Evolutionary conservation across 64 coral and sea anemone species (phyloP).

Genomic region (Pachyseris speciosa): DNA sequence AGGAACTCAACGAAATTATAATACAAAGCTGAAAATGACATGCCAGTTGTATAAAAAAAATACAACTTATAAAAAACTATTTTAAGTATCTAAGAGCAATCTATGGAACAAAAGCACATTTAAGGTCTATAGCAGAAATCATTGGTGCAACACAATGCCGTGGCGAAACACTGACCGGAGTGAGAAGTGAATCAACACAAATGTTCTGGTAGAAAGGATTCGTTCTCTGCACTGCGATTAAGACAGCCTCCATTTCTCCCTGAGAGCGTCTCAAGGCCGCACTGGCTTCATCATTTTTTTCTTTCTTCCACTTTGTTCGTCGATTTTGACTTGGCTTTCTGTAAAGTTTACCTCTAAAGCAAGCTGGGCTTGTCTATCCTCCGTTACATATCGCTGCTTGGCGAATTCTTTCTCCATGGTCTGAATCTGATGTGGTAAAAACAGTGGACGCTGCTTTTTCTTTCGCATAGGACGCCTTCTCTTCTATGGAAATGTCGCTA

Average conservation of each 20-base stretch:
- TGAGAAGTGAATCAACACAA: not conserved
- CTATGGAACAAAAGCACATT: not conserved
- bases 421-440: slow-evolving; percentile 82
- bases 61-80: not conserved
- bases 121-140: not conserved
- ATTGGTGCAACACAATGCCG: not conserved
- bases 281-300: slow-evolving; percentile 72
- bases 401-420: slow-evolving; percentile 83
- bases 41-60: no score
- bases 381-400: slow-evolving; percentile 77
- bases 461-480: slow-evolving; percentile 76
- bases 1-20: no score
- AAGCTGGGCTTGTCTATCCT: slow-evolving; percentile 69
- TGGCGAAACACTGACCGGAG: not conserved
- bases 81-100: not conserved
- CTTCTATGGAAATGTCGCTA: not conserved
- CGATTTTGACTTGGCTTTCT: slow-evolving; percentile 91
- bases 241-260: not conserved
- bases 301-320: slow-evolving; percentile 90
- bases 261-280: not conserved
- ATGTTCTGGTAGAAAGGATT: not conserved
- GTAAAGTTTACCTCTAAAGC: slow-evolving; percentile 75
- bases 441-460: slow-evolving; percentile 79
- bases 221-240: not conserved
- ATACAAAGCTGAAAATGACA: no score